Evolutionary conservation across 2,888 invertebrate species (phyloP).

Genomic region (Ligdia adustata): DNA sequence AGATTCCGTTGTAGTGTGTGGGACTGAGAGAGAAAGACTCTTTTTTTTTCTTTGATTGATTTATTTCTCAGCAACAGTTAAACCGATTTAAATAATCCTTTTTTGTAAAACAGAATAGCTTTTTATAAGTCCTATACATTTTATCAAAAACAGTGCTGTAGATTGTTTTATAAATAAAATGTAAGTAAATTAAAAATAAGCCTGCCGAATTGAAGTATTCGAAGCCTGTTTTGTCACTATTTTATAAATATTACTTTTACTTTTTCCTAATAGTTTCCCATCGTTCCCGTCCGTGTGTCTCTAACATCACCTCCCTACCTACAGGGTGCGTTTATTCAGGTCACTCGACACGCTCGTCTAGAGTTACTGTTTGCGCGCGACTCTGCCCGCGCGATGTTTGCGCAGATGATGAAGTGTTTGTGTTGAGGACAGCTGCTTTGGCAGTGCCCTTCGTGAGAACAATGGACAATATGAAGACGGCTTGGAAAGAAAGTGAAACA

Average conservation of each 20-base stretch:
- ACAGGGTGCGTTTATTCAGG: conserved; percentile 39
- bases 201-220: too few relatives aligned
- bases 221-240: not conserved
- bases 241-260: not conserved
- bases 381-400: conserved; percentile 19
- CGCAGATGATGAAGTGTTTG: conserved; percentile 25
- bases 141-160: too few relatives aligned
- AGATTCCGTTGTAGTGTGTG: too few relatives aligned
- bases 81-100: too few relatives aligned
- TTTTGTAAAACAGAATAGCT: too few relatives aligned
- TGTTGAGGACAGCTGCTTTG: conserved; percentile 11
- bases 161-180: too few relatives aligned
- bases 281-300: conserved; percentile 10
- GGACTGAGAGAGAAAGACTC: too few relatives aligned
- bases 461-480: not conserved
- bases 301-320: conserved; percentile 18
- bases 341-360: conserved; percentile 27
- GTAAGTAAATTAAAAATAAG: too few relatives aligned
- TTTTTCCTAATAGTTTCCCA: not conserved
- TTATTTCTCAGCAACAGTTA: too few relatives aligned
- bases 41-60: too few relatives aligned
- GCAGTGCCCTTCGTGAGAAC: not conserved
- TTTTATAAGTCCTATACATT: too few relatives aligned
- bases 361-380: conserved; percentile 22
- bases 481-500: too few relatives aligned